These are phyloP conservation scores for Aleiodes sp. DNA, from an alignment of 1,140 invertebrate genomes.

Conservation along the genomic window DNA sequence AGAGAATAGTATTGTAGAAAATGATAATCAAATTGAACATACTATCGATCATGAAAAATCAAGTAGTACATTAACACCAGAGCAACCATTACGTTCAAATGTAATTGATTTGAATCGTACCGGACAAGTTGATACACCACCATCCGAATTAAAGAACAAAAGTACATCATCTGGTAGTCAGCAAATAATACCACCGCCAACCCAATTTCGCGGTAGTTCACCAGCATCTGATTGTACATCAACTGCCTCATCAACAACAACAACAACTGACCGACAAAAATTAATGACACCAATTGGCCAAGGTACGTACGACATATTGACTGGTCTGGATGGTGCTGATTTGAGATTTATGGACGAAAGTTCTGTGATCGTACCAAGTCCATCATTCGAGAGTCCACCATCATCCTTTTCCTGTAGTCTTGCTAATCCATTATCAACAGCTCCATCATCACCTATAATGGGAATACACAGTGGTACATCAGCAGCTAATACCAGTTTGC, in stretches of 20 bases:
- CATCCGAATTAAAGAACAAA: slow-evolving; percentile 21
- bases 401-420: slow-evolving; percentile 71
- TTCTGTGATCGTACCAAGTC: slow-evolving; percentile 81
- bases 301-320: slow-evolving; percentile 78
- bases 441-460: slow-evolving; percentile 68
- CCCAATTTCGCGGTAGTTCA: slow-evolving; percentile 76
- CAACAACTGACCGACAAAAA: slow-evolving; percentile 69
- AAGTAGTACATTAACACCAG: slow-evolving; percentile 63
- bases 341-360: slow-evolving; percentile 90
- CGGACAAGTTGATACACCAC: slow-evolving; percentile 20
- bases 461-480: slow-evolving; percentile 58
- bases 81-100: slow-evolving; percentile 52
- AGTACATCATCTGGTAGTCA: slow-evolving; percentile 53
- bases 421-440: slow-evolving; percentile 63
- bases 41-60: slow-evolving; percentile 55
- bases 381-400: slow-evolving; percentile 77
- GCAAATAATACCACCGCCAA: slow-evolving; percentile 75
- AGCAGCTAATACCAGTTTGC: slow-evolving; percentile 68
- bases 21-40: slow-evolving; percentile 64
- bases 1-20: slow-evolving; percentile 72
- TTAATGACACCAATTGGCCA: slow-evolving; percentile 68
- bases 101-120: slow-evolving; percentile 33
- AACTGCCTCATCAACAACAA: slow-evolving; percentile 64
- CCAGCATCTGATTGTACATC: slow-evolving; percentile 67
- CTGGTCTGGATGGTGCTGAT: slow-evolving; percentile 82